These are phyloP conservation scores for Drosophila yakuba DNA, from an alignment of 1,140 invertebrate species.

Conservation along the genomic window DNA sequence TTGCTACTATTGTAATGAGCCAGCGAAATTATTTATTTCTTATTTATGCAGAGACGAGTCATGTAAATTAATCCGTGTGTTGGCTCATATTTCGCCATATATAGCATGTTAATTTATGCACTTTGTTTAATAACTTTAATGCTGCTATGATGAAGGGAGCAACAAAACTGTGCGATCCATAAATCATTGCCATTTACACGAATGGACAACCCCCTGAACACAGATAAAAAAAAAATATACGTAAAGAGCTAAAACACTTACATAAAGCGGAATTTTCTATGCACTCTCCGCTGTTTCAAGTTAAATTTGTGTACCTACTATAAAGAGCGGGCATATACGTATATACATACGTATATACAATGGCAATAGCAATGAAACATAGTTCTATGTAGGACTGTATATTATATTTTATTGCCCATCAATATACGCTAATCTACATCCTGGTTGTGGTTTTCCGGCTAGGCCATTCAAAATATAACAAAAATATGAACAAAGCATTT, in stretches of 20 bases:
- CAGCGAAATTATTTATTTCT: slow-evolving; percentile 70
- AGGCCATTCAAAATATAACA: slow-evolving; percentile 25
- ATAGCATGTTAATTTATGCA: slow-evolving; percentile 71
- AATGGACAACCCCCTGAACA: slow-evolving; percentile 18
- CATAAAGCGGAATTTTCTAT: background rate
- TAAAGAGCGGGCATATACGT: background rate
- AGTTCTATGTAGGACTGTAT: background rate
- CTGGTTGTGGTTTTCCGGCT: slow-evolving; percentile 9
- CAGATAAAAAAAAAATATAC: slow-evolving; percentile 8
- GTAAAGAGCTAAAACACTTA: background rate
- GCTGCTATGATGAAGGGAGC: background rate
- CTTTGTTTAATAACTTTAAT: slow-evolving; percentile 75
- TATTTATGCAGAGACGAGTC: slow-evolving; percentile 60
- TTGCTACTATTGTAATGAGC: slow-evolving; percentile 53
- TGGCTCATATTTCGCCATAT: slow-evolving; percentile 20
- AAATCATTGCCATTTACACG: slow-evolving; percentile 48
- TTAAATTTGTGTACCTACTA: background rate
- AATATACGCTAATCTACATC: slow-evolving; percentile 22
- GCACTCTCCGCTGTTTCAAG: background rate
- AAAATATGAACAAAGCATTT: slow-evolving; percentile 32
- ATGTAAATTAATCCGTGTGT: slow-evolving; percentile 66
- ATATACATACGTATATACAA: too few relatives aligned
- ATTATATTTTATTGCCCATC: background rate
- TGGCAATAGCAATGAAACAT: background rate
- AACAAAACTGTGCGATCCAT: slow-evolving; percentile 12